These are phyloP conservation scores for human (Homo sapiens) DNA, from an alignment of 2,113 vertebrate genomes.

Conservation along the genomic window GRCh38 chrX:31337001-31337500, in stretches of 20 bases:
- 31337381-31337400: slow-evolving; percentile 44
- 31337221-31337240: background rate
- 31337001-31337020: too few species aligned
- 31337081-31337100: too few species aligned
- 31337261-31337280: background rate
- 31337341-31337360: slow-evolving; percentile 36
- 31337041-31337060: too few species aligned
- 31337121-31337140: too few species aligned
- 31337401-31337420: slow-evolving; percentile 57
- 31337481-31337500: slow-evolving; percentile 67
- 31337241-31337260: background rate
- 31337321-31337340: background rate
- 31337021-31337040: too few species aligned
- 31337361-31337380: slow-evolving; percentile 37
- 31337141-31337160: too few species aligned
- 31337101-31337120: too few species aligned
- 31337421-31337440: slow-evolving; percentile 54
- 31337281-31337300: background rate
- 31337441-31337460: slow-evolving; percentile 67
- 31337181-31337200: too few species aligned
- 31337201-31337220: too few species aligned
- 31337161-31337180: too few species aligned
- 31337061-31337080: too few species aligned
- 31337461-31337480: slow-evolving; percentile 61
- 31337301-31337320: background rate